A percentile compares a stretch with the other conserved stretches of the same genome.
Conservation (phyloP, 2,888 invertebrate genomes). For the Alcis repandata region DNA sequence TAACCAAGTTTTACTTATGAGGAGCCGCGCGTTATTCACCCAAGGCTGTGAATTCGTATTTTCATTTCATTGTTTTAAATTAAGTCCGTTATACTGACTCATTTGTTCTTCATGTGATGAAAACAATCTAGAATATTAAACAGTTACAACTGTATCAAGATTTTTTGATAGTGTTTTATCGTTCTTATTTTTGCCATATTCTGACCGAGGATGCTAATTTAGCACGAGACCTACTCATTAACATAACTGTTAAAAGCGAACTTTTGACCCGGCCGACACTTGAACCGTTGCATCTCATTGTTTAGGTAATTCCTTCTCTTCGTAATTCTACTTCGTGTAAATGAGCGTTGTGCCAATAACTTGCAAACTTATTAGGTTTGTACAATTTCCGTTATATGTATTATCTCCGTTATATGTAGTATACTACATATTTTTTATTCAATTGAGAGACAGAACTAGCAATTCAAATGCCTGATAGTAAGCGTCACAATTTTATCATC, state of each 20-base stretch:
- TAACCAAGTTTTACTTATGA: conserved; percentile 58
- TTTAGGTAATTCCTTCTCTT: not conserved
- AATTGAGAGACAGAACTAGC: too few species aligned
- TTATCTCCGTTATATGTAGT: too few species aligned
- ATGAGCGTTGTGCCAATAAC: not conserved
- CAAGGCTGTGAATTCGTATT: conserved; percentile 35
- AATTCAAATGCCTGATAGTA: too few species aligned
- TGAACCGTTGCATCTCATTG: conserved; percentile 11
- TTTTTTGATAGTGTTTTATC: conserved; percentile 24
- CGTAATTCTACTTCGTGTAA: too few species aligned
- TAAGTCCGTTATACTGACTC: conserved; percentile 32
- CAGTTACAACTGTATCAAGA: conserved; percentile 32
- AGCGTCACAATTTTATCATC: too few species aligned
- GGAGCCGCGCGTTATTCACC: conserved; percentile 25
- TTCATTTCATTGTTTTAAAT: conserved; percentile 33
- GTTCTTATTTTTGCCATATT: conserved; percentile 15
- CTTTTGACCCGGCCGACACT: conserved; percentile 15
- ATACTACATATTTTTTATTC: too few species aligned
- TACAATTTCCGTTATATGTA: not conserved
- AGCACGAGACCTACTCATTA: conserved; percentile 19
- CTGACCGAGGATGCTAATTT: conserved; percentile 18
- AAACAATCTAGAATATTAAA: conserved; percentile 18
- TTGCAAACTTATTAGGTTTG: not conserved
- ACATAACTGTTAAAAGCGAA: conserved; percentile 29
- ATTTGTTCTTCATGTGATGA: conserved; percentile 27